These are phyloP conservation scores for Pammene aurita DNA, from an alignment of 2,888 invertebrate genomes.

Conservation along the genomic window DNA sequence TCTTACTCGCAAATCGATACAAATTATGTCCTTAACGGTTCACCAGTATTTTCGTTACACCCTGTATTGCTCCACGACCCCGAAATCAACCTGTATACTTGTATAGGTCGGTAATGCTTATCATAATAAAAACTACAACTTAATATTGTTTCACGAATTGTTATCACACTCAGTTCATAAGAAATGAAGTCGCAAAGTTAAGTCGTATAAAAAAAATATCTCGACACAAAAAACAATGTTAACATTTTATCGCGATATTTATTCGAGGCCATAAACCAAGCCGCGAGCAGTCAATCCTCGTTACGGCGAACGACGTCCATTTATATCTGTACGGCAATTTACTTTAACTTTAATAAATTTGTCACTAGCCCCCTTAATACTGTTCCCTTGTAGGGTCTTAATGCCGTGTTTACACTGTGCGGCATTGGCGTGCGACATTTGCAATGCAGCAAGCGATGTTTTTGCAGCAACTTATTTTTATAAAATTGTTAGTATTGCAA, in stretches of 20 bases:
- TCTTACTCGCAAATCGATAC: too few relatives aligned
- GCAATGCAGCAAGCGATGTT: background rate
- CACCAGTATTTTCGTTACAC: too few relatives aligned
- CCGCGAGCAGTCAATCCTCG: slow-evolving; percentile 35
- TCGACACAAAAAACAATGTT: slow-evolving; percentile 2
- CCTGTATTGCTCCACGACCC: too few relatives aligned
- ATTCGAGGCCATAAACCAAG: slow-evolving; percentile 20
- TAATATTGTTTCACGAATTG: too few relatives aligned
- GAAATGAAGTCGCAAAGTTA: background rate
- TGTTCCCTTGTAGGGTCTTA: slow-evolving; percentile 23
- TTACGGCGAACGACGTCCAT: slow-evolving; percentile 28
- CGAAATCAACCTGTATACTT: too few relatives aligned
- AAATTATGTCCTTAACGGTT: too few relatives aligned
- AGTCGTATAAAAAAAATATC: background rate
- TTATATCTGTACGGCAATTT: slow-evolving; percentile 31
- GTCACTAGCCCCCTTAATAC: slow-evolving; percentile 38
- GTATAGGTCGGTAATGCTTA: too few relatives aligned
- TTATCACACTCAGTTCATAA: too few relatives aligned
- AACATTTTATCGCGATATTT: slow-evolving; percentile 26
- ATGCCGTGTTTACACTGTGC: background rate
- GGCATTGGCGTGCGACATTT: slow-evolving; percentile 15
- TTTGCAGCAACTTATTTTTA: too few relatives aligned
- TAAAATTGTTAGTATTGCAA: too few relatives aligned
- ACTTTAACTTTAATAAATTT: slow-evolving; percentile 40
- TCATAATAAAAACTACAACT: too few relatives aligned